These are phyloP conservation scores for Pterocles orientalis DNA, from an alignment of 2,113 vertebrate genomes.

Conservation along the genomic window DNA sequence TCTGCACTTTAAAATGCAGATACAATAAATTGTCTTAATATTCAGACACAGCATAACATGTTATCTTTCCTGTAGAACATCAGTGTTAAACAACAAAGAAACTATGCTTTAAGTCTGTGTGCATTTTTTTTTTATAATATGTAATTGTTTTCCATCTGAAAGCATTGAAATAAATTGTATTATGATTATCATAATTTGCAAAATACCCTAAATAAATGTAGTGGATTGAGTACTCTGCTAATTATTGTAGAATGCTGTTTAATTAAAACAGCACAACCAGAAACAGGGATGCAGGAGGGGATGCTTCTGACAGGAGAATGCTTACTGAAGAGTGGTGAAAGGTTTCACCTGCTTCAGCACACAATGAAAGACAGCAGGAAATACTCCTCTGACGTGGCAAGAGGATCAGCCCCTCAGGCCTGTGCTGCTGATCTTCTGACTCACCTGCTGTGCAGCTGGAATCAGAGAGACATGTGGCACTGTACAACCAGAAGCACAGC, in stretches of 20 bases:
- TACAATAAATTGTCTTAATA: neutral
- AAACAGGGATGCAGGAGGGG: neutral
- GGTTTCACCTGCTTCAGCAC: neutral
- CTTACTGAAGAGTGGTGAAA: neutral
- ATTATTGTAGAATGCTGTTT: neutral
- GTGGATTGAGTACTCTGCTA: neutral
- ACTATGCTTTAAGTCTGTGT: neutral
- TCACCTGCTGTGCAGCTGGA: neutral
- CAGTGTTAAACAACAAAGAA: neutral
- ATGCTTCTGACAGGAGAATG: neutral
- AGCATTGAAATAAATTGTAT: neutral
- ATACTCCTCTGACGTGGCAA: fast-evolving
- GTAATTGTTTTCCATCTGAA: neutral
- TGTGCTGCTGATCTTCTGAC: neutral
- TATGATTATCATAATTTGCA: neutral
- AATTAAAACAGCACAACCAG: neutral
- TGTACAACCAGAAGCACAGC: neutral
- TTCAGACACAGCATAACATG: neutral
- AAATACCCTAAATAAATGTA: no score
- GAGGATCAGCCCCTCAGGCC: neutral
- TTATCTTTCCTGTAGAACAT: neutral
- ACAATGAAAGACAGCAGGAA: neutral
- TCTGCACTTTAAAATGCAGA: neutral
- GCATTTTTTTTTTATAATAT: neutral
- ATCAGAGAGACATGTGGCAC: neutral